Percentiles rank a stretch among this genome's conserved stretches.
phyloP scores from a whole-genome alignment of 2,888 invertebrate species.

The Sphinx pinastri region DNA sequence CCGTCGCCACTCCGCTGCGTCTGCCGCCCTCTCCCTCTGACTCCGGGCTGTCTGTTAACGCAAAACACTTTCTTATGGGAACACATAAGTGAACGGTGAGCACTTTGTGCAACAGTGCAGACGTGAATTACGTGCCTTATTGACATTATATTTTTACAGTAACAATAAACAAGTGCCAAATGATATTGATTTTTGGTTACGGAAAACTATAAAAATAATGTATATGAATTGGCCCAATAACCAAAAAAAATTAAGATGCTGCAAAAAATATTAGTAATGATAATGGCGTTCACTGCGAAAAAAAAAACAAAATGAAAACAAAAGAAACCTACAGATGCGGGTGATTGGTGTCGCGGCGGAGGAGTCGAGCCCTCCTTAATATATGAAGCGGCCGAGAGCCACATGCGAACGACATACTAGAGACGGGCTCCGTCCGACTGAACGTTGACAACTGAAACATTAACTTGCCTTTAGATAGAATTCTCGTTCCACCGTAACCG shows the following conservation, averaged over 20 bases:
- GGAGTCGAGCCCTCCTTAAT: conserved; percentile 70
- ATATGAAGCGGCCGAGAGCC: conserved; percentile 65
- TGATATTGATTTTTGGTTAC: background rate
- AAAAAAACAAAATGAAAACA: conserved; percentile 63
- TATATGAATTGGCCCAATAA: background rate
- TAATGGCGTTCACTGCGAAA: conserved; percentile 44
- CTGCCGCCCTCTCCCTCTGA: conserved; percentile 43
- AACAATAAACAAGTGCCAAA: background rate
- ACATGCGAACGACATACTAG: conserved; percentile 61
- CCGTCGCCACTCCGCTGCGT: conserved; percentile 40
- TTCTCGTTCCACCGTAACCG: conserved; percentile 64
- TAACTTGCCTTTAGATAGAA: conserved; percentile 69
- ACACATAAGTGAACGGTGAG: background rate
- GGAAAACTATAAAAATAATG: conserved; percentile 8
- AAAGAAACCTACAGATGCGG: conserved; percentile 78
- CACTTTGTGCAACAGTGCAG: conserved; percentile 26
- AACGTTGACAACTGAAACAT: conserved; percentile 81
- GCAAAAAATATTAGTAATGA: background rate
- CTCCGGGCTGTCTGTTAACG: background rate
- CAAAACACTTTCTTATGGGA: conserved; percentile 1
- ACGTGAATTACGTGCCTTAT: conserved; percentile 26
- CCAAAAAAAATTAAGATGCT: background rate
- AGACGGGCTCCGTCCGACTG: conserved; percentile 79
- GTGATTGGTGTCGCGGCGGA: conserved; percentile 77
- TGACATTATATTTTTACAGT: background rate